These are phyloP conservation scores for Atethmia centrago DNA, from an alignment of 2,888 invertebrate species.

Conservation along the genomic window DNA sequence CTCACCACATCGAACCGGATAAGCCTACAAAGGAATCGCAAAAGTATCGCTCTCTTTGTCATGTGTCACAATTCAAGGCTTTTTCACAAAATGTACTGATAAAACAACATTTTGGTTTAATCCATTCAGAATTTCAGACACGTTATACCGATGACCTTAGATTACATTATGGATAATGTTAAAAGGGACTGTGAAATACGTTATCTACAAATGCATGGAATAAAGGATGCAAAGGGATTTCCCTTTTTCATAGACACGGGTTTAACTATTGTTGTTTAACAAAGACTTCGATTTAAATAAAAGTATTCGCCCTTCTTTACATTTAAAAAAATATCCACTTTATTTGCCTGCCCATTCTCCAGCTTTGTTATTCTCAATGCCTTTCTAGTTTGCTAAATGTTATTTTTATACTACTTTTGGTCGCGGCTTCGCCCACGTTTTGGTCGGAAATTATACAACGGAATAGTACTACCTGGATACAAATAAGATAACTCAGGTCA, in stretches of 20 bases:
- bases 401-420: background rate
- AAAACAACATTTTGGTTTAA: conserved; percentile 78
- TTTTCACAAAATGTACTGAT: conserved; percentile 70
- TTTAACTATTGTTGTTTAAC: conserved; percentile 83
- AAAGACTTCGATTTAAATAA: conserved; percentile 76
- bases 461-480: background rate
- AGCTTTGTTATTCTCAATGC: background rate
- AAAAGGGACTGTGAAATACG: conserved; percentile 82
- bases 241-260: conserved; percentile 78
- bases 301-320: conserved; percentile 64
- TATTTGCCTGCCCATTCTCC: conserved; percentile 32
- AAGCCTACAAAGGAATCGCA: conserved; percentile 56
- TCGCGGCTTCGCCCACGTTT: too few species aligned
- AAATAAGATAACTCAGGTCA: background rate
- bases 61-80: conserved; percentile 69
- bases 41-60: conserved; percentile 65
- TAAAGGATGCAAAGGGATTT: conserved; percentile 82
- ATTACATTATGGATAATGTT: conserved; percentile 86
- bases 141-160: conserved; percentile 83
- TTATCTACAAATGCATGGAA: conserved; percentile 79
- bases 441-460: background rate
- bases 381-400: background rate
- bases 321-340: conserved; percentile 50
- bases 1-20: conserved; percentile 53
- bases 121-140: conserved; percentile 76